Evolutionary conservation across 1,140 invertebrate genomes (phyloP).

Genomic region (Trichogramma pretiosum): DNA sequence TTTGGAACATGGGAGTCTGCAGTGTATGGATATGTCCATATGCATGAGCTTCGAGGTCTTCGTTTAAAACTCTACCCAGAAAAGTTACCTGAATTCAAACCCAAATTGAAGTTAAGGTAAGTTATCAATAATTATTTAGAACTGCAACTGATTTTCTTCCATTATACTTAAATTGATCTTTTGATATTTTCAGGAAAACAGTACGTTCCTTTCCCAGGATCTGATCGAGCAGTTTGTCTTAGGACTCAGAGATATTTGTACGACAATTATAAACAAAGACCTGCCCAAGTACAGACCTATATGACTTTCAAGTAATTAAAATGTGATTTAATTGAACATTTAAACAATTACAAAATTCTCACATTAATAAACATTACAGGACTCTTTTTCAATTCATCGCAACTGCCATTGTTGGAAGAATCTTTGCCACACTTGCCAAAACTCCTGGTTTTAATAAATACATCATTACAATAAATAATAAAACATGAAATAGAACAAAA

Average conservation of each 20-base stretch:
- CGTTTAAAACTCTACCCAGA: slow-evolving; percentile 55
- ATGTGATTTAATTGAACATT: no score
- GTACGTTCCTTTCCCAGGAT: slow-evolving; percentile 67
- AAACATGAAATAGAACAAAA: no score
- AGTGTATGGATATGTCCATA: slow-evolving; percentile 58
- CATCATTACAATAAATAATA: no score
- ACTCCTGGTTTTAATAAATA: no score
- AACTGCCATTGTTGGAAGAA: slow-evolving; percentile 46
- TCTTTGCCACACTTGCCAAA: slow-evolving; percentile 60
- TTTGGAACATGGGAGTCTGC: slow-evolving; percentile 74
- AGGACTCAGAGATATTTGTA: slow-evolving; percentile 67
- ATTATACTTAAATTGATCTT: not conserved
- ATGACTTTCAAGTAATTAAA: slow-evolving; percentile 39
- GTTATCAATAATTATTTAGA: not conserved
- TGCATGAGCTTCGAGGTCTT: slow-evolving; percentile 51
- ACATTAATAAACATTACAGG: slow-evolving; percentile 9
- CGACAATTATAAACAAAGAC: slow-evolving; percentile 57
- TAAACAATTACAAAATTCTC: no score
- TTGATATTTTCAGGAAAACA: slow-evolving; percentile 26
- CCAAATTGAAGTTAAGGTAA: slow-evolving; percentile 47
- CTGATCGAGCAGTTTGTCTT: slow-evolving; percentile 68
- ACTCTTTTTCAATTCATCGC: slow-evolving; percentile 43
- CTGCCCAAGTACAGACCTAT: slow-evolving; percentile 60
- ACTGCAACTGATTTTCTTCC: not conserved
- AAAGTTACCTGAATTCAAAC: slow-evolving; percentile 51